Evolutionary conservation across 37 sponge, comb jelly and placozoan genomes (phyloP), one percentile per base, ranked within the genome.

Genomic region (Sycon ciliatum): DNA sequence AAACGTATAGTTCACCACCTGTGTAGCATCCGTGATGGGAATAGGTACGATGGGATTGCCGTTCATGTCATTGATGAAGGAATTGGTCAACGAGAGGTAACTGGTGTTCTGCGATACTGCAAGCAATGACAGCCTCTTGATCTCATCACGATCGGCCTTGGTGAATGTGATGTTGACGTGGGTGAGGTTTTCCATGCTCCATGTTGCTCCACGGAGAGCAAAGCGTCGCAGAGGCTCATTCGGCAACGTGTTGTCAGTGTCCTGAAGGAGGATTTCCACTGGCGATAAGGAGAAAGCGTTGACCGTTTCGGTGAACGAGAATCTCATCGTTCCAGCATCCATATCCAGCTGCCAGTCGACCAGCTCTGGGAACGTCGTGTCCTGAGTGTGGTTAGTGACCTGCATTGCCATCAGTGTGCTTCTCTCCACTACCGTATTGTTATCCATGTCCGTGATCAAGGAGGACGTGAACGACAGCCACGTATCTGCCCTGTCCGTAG

Each of bases 281-380:
- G 89, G 86, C 30, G 75, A 76, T 69, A 92, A 88, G 37, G 83
- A 71, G 38, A 85, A 82, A 0, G 86, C 73, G 65, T 89, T 89
- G 20, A 89, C 77, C n/a, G 86, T 89, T 49, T 89, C 90, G 22
- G 86, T 78, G 76, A 92, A 92, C 18, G 71, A 90, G 57, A 92
- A 55, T 0, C 54, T 79, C 26, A 92, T 76, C 32, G 28, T 76
- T 1, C 93, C 93, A 28, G 28, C 27, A 39, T 92, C 70, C 89
- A 87, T 84, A 42, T 92, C 86, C 32, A 92, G 67, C 4, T 85
- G 66, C 73, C 77, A 92, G 23, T 60, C 32, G 0, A 84, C 62
- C 65, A 92, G 64, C 11, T 62, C 68, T n/a, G 89, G 89, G 36
- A 80, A 77, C 33, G 93, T 92, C 3, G 76, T 75, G 62, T 92